Conservation (phyloP, 2,113 vertebrate genomes). For the Conger conger region DNA sequence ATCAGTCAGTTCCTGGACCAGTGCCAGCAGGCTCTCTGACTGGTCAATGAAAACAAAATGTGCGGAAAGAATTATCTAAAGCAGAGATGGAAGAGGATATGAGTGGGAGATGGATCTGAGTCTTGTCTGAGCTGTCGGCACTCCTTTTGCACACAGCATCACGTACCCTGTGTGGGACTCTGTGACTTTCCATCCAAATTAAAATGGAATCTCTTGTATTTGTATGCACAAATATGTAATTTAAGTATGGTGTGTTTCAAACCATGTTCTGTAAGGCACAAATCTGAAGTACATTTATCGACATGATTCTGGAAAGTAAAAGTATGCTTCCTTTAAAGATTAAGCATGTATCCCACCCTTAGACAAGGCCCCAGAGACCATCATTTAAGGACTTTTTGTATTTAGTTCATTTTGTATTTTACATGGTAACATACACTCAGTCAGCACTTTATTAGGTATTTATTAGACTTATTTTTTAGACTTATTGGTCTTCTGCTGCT, state of each 20-base stretch:
- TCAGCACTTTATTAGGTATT: too few species aligned
- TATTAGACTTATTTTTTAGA: too few species aligned
- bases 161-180: neutral
- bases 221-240: neutral
- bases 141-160: neutral
- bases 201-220: neutral
- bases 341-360: too few species aligned
- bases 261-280: neutral
- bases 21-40: conserved; percentile 33
- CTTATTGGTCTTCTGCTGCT: too few species aligned
- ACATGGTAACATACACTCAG: neutral
- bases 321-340: too few species aligned
- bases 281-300: neutral
- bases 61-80: neutral
- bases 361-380: too few species aligned
- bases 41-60: conserved; percentile 24
- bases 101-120: neutral
- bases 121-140: neutral
- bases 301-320: too few species aligned
- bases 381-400: too few species aligned
- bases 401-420: neutral
- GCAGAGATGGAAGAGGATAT: neutral
- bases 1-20: conserved; percentile 28
- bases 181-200: neutral
- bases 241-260: neutral